Percentiles rank a stretch among this genome's conserved stretches.
These are phyloP conservation scores for Sthenelais limicola DNA, from an alignment of 2,888 invertebrate genomes.

Conservation along the genomic window DNA sequence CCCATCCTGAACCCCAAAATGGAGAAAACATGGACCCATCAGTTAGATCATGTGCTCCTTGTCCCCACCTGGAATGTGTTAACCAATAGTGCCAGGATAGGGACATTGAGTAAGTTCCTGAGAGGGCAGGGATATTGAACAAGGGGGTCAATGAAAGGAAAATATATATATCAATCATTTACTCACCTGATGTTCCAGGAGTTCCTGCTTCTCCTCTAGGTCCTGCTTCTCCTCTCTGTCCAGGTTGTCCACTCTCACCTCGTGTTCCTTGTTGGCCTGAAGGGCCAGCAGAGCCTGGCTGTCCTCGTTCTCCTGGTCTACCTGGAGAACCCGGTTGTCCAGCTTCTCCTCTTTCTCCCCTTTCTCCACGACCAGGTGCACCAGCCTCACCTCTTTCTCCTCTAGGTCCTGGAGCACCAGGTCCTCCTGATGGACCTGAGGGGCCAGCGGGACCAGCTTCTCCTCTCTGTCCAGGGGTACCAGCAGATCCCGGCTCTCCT, in stretches of 20 bases:
- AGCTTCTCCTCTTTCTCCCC: slow-evolving; percentile 25
- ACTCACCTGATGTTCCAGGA: slow-evolving; percentile 32
- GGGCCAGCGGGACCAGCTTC: slow-evolving; percentile 31
- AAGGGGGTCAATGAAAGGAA: too few species aligned
- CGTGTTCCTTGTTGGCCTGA: slow-evolving; percentile 38
- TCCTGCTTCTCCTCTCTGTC: slow-evolving; percentile 19
- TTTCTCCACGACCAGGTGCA: not conserved
- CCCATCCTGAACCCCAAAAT: too few species aligned
- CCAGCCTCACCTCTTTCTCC: too few species aligned
- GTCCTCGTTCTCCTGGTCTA: slow-evolving; percentile 24
- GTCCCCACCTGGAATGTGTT: too few species aligned
- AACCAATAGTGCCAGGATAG: too few species aligned
- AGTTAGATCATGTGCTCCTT: too few species aligned
- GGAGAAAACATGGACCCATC: too few species aligned
- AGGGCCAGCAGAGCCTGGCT: slow-evolving; percentile 53
- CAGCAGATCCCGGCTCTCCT: slow-evolving; percentile 76
- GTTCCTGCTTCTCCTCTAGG: slow-evolving; percentile 39
- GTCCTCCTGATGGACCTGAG: not conserved
- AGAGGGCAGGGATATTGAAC: too few species aligned
- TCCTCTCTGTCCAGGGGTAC: slow-evolving; percentile 76
- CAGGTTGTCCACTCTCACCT: slow-evolving; percentile 29
- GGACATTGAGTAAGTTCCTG: too few species aligned
- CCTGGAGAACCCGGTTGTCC: slow-evolving; percentile 33
- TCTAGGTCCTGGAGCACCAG: slow-evolving; percentile 23
- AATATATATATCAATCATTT: slow-evolving; percentile 3